Conservation (phyloP, 2,113 vertebrate genomes). For the Marmota monax region DNA sequence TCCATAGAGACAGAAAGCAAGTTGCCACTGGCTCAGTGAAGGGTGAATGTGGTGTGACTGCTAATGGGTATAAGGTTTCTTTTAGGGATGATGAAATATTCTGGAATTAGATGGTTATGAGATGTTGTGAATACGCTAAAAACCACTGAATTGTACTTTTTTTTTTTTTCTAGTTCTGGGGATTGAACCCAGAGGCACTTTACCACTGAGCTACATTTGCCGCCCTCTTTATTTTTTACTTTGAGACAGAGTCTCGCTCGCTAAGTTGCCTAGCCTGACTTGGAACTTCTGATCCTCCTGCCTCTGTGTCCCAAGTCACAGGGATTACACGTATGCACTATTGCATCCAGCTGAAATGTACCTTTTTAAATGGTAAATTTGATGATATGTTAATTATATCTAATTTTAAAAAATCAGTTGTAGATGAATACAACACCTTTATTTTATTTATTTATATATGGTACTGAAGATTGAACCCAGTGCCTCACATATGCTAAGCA, state of each 20-base stretch:
- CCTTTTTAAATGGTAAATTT: not conserved
- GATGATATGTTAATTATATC: not conserved
- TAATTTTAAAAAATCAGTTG: not conserved
- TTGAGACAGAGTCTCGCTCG: too few species aligned
- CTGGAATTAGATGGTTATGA: not conserved
- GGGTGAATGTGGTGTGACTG: not conserved
- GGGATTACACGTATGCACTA: not conserved
- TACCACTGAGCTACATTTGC: not conserved
- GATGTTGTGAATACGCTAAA: not conserved
- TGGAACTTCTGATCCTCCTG: too few species aligned
- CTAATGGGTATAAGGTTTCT: not conserved
- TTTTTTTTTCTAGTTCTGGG: not conserved
- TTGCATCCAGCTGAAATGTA: not conserved
- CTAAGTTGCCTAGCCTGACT: too few species aligned
- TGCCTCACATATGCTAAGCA: too few species aligned
- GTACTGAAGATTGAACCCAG: too few species aligned
- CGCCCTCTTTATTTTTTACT: too few species aligned
- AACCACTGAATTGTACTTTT: not conserved
- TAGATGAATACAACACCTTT: too few species aligned
- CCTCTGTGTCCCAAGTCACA: not conserved
- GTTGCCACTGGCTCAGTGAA: not conserved
- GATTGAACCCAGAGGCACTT: not conserved
- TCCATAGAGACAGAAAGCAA: not conserved
- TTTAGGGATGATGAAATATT: not conserved
- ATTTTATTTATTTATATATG: too few species aligned